These are phyloP conservation scores for Agrochola lota DNA, from an alignment of 2,888 invertebrate species.

Conservation along the genomic window DNA sequence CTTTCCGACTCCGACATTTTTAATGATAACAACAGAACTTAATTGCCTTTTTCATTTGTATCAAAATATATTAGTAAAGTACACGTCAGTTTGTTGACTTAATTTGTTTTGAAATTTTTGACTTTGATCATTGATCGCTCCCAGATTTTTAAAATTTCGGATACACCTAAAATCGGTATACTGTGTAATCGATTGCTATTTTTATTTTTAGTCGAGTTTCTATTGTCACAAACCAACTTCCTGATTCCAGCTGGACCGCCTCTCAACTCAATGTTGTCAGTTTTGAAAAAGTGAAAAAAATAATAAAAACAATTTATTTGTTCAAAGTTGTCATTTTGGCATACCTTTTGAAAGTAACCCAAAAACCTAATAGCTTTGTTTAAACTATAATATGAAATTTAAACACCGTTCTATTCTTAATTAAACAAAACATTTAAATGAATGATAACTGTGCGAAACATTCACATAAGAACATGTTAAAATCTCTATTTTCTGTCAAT, in stretches of 20 bases:
- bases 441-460: too few species aligned
- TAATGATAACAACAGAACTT: conserved; percentile 41
- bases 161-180: background rate
- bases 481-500: too few species aligned
- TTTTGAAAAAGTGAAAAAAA: background rate
- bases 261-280: conserved; percentile 14
- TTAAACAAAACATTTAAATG: too few species aligned
- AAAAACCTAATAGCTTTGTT: too few species aligned
- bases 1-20: conserved; percentile 81
- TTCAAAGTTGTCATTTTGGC: too few species aligned
- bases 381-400: too few species aligned
- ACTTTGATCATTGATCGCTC: conserved; percentile 40
- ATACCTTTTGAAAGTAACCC: too few species aligned
- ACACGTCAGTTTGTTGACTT: conserved; percentile 86
- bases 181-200: background rate
- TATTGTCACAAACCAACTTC: background rate
- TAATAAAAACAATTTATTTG: too few species aligned
- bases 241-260: background rate
- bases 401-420: too few species aligned
- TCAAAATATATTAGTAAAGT: conserved; percentile 64
- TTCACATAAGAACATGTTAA: too few species aligned
- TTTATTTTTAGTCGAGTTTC: conserved; percentile 48
- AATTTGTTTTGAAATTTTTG: conserved; percentile 68
- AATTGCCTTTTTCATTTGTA: conserved; percentile 55
- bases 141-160: conserved; percentile 3